Conservation (phyloP, 2,888 invertebrate genomes). For the Chrysolina americana region DNA sequence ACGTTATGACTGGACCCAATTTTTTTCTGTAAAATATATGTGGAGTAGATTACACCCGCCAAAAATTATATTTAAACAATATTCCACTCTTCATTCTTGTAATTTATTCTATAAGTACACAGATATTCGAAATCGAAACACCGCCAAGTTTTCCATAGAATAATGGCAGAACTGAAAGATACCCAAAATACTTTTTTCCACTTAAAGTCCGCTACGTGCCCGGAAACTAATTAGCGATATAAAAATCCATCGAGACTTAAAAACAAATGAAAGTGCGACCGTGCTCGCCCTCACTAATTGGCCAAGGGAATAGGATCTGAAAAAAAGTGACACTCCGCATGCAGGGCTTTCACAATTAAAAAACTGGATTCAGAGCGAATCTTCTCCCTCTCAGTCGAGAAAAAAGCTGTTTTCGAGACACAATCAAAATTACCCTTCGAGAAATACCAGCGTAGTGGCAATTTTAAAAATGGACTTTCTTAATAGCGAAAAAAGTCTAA, state of each 20-base stretch:
- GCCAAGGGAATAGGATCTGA: slow-evolving; percentile 52
- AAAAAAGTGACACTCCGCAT: slow-evolving; percentile 67
- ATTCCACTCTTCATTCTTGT: no score
- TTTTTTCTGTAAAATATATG: no score
- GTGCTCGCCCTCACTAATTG: slow-evolving; percentile 48
- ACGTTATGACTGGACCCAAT: no score
- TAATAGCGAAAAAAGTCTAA: slow-evolving; percentile 69
- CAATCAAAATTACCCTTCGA: slow-evolving; percentile 68
- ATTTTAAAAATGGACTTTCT: slow-evolving; percentile 69
- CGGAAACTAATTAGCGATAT: slow-evolving; percentile 70
- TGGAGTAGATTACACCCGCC: no score
- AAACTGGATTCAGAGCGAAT: slow-evolving; percentile 48
- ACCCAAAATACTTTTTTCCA: slow-evolving; percentile 48
- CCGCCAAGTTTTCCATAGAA: not conserved
- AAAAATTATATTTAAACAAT: no score
- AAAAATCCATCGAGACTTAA: slow-evolving; percentile 70
- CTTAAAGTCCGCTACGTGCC: slow-evolving; percentile 63
- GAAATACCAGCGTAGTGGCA: slow-evolving; percentile 63
- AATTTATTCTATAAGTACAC: not conserved
- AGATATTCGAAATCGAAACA: not conserved
- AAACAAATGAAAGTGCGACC: slow-evolving; percentile 68
- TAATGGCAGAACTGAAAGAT: slow-evolving; percentile 20
- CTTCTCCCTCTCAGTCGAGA: slow-evolving; percentile 48
- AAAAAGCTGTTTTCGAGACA: slow-evolving; percentile 59
- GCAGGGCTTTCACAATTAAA: slow-evolving; percentile 67